phyloP scores from a whole-genome alignment of 1,140 invertebrate genomes.

The Apis laboriosa region DNA sequence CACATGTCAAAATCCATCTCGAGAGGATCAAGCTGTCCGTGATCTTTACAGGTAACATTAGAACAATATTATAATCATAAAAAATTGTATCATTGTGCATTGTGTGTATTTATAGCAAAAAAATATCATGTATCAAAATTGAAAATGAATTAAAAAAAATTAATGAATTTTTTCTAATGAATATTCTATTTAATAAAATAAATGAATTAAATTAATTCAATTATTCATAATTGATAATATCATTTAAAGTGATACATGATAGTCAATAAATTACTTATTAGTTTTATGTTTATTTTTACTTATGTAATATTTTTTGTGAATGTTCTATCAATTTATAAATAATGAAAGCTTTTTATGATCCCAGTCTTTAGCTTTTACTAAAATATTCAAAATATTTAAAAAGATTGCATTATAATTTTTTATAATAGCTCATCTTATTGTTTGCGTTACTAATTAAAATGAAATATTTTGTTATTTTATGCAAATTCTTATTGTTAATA shows the following conservation, averaged over 20 bases:
- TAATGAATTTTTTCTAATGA: not conserved
- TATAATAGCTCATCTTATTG: conserved; percentile 5
- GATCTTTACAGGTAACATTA: conserved; percentile 81
- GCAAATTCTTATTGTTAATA: conserved; percentile 17
- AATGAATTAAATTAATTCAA: not conserved
- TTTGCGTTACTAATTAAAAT: conserved; percentile 20
- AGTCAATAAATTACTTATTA: conserved; percentile 53
- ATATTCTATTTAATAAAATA: not conserved
- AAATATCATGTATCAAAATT: conserved; percentile 55
- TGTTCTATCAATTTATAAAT: conserved; percentile 31
- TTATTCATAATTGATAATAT: not conserved
- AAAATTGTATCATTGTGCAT: conserved; percentile 43
- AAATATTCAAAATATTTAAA: conserved; percentile 30
- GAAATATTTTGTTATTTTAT: conserved; percentile 13
- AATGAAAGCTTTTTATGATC: conserved; percentile 26
- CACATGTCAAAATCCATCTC: conserved; percentile 77
- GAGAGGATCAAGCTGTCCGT: conserved; percentile 79
- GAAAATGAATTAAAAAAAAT: not conserved
- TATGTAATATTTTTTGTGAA: conserved; percentile 45
- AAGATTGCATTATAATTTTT: conserved; percentile 30
- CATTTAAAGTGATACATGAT: conserved; percentile 58
- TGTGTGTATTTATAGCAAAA: conserved; percentile 35
- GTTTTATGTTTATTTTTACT: conserved; percentile 25
- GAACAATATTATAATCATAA: conserved; percentile 52
- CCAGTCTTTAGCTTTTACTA: conserved; percentile 33